A percentile compares a stretch with the other conserved stretches of the same genome.
These are phyloP conservation scores for Sapajus apella DNA, from an alignment of 2,113 vertebrate genomes.

Conservation along the genomic window DNA sequence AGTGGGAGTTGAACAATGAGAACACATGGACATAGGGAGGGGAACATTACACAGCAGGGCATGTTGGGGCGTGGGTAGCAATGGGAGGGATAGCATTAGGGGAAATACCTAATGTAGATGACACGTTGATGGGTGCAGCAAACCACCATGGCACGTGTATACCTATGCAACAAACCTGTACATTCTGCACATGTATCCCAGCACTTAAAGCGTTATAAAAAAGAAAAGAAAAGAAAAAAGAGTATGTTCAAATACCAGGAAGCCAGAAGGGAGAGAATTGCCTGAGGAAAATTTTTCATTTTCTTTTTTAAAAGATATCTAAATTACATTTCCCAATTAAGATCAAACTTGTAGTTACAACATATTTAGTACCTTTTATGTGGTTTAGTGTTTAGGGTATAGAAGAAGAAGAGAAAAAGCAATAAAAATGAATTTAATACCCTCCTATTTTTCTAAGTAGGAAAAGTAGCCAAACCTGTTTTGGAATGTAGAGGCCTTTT, in stretches of 20 bases:
- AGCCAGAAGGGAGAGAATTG: neutral
- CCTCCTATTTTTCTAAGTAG: neutral
- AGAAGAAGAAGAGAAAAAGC: neutral
- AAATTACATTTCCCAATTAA: slow-evolving; percentile 44
- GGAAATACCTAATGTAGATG: no score
- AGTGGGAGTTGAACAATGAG: no score
- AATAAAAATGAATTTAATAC: slow-evolving; percentile 45
- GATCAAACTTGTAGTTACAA: slow-evolving; percentile 60
- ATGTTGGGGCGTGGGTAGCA: no score
- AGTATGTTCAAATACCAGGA: neutral
- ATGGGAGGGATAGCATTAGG: no score
- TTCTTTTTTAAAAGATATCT: neutral
- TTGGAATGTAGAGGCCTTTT: neutral
- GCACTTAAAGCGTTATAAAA: no score
- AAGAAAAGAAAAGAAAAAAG: no score
- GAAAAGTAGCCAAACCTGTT: slow-evolving; percentile 6
- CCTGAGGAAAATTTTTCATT: neutral
- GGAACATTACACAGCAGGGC: no score
- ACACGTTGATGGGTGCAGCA: no score
- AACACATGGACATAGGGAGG: no score
- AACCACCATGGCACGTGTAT: no score
- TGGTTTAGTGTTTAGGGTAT: slow-evolving; percentile 21
- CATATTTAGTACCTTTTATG: slow-evolving; percentile 31
- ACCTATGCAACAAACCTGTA: no score
- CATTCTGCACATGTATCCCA: no score